Evolutionary conservation across 2,113 vertebrate genomes (phyloP).

Genomic region (Xiphophorus hellerii): DNA sequence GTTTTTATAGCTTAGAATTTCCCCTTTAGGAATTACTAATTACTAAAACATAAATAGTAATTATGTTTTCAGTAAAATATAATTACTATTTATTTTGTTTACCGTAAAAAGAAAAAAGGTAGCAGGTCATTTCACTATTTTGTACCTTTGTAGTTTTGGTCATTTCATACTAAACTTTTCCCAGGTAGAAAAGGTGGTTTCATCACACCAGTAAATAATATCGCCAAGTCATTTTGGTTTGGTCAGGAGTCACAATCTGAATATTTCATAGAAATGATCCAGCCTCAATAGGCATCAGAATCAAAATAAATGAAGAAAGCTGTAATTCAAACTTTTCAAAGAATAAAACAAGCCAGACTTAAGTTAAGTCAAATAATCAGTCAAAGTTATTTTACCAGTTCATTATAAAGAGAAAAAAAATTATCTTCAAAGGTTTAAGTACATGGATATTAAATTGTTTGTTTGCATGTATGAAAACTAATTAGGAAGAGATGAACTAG

Average conservation of each 20-base stretch:
- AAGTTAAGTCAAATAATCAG: neutral
- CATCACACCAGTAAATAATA: neutral
- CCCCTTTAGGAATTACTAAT: neutral
- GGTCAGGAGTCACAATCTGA: neutral
- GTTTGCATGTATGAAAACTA: neutral
- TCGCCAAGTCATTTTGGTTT: neutral
- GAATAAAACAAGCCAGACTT: neutral
- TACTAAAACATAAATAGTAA: neutral
- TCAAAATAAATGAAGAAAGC: neutral
- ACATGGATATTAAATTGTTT: neutral
- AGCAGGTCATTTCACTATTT: no score
- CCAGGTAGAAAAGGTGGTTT: neutral
- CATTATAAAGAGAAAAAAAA: neutral
- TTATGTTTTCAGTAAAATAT: no score
- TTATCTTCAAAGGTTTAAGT: neutral
- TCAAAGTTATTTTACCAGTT: neutral
- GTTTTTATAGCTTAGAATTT: neutral
- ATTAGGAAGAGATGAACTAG: neutral
- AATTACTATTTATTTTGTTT: no score
- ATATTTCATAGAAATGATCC: neutral
- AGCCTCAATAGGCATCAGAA: neutral
- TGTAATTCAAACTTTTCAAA: neutral
- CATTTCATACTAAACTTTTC: neutral
- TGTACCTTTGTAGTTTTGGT: no score
- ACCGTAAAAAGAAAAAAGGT: no score